These are phyloP conservation scores for Coregonus clupeaformis DNA, from an alignment of 2,113 vertebrate genomes.

Conservation along the genomic window DNA sequence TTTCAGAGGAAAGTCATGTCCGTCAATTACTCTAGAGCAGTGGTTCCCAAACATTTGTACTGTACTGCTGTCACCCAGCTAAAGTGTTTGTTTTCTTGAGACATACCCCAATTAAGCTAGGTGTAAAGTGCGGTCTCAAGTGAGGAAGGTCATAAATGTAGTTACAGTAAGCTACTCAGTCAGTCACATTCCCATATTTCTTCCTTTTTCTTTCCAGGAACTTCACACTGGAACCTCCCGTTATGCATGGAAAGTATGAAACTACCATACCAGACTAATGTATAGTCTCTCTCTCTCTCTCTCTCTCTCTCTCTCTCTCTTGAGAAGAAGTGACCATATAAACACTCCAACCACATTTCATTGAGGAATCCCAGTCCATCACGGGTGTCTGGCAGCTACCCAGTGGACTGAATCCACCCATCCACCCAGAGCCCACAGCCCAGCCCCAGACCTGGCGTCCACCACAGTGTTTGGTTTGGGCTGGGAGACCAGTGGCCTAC, in stretches of 20 bases:
- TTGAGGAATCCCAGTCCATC: slow-evolving; percentile 24
- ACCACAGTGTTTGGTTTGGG: slow-evolving; percentile 40
- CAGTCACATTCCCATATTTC: neutral
- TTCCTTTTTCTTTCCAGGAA: neutral
- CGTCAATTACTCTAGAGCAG: too few relatives aligned
- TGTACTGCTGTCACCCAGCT: neutral
- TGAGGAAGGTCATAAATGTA: neutral
- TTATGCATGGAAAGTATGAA: neutral
- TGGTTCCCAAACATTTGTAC: too few relatives aligned
- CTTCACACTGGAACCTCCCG: neutral
- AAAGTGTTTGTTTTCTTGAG: neutral
- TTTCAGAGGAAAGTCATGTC: too few relatives aligned
- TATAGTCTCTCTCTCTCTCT: neutral
- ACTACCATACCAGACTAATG: neutral
- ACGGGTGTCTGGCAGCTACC: neutral
- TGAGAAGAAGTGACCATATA: slow-evolving; percentile 40
- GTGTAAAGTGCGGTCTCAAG: neutral
- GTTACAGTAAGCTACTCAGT: neutral
- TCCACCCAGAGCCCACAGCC: neutral
- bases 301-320: slow-evolving; percentile 36
- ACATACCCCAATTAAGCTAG: neutral
- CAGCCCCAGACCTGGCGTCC: slow-evolving; percentile 1
- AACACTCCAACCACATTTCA: slow-evolving; percentile 40
- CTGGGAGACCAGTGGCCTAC: slow-evolving; percentile 15
- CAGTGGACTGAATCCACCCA: neutral